Percentiles rank a stretch among this genome's conserved stretches.
Conservation (phyloP, 1,140 invertebrate species). For the Drosophila sechellia region DNA sequence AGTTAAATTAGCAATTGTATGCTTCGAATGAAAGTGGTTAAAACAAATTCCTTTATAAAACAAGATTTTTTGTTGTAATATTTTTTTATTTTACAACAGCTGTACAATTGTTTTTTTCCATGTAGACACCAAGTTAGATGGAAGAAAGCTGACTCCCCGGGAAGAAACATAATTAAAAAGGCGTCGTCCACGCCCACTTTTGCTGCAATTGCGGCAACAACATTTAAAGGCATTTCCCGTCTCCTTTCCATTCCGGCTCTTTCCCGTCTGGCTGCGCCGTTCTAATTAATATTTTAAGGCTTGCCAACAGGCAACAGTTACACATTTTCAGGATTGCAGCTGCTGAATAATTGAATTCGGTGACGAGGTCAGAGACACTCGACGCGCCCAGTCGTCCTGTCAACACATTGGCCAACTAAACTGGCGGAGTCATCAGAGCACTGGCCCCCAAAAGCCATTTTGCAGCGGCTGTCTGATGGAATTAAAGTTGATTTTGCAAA, state of each 20-base stretch:
- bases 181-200: constrained; percentile 41
- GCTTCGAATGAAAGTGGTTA: too few species aligned
- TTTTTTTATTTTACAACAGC: neutral
- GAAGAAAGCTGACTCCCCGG: neutral
- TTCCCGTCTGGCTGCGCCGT: constrained; percentile 43
- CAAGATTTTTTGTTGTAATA: too few species aligned
- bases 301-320: constrained; percentile 52
- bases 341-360: constrained; percentile 68
- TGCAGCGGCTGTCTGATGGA: constrained; percentile 40
- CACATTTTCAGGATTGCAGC: constrained; percentile 64
- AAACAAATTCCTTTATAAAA: too few species aligned
- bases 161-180: constrained; percentile 62
- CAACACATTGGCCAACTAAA: constrained; percentile 39
- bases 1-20: too few species aligned
- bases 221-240: constrained; percentile 24
- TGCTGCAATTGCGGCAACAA: constrained; percentile 38
- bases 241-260: neutral
- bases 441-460: constrained; percentile 55
- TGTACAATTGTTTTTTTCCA: neutral
- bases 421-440: constrained; percentile 1
- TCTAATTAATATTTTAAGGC: constrained; percentile 78
- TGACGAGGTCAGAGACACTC: constrained; percentile 50
- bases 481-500: constrained; percentile 49
- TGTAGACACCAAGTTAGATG: neutral
- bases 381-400: constrained; percentile 21